A percentile compares a stretch with the other conserved stretches of the same genome.
These are phyloP conservation scores for Homalodisca vitripennis DNA, from an alignment of 1,140 invertebrate genomes.

Conservation along the genomic window DNA sequence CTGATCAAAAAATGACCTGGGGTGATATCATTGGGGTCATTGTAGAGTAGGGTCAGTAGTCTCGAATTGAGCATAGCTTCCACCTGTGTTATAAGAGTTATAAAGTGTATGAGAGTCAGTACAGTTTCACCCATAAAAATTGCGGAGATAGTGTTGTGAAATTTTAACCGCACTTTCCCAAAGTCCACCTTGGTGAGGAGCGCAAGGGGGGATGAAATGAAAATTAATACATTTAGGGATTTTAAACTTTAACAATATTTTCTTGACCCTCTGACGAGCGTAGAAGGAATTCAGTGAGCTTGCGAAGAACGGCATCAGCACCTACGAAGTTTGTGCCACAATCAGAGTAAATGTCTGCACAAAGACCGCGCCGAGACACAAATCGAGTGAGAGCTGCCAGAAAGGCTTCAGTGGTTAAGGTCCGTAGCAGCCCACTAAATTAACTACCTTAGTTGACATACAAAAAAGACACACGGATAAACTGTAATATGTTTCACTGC, in stretches of 20 bases:
- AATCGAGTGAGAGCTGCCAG: conserved; percentile 47
- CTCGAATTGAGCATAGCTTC: conserved; percentile 41
- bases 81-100: conserved; percentile 36
- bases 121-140: conserved; percentile 28
- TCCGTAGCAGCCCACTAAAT: conserved; percentile 47
- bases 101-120: conserved; percentile 45
- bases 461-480: conserved; percentile 50
- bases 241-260: background rate
- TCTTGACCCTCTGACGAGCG: background rate
- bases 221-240: conserved; percentile 42
- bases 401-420: conserved; percentile 47
- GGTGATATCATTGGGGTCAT: conserved; percentile 33
- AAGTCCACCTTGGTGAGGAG: conserved; percentile 47
- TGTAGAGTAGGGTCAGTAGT: conserved; percentile 37
- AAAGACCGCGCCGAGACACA: conserved; percentile 43
- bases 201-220: conserved; percentile 47
- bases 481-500: conserved; percentile 43
- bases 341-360: conserved; percentile 15
- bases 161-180: conserved; percentile 46
- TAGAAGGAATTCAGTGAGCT: background rate
- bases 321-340: conserved; percentile 17
- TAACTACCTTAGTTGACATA: conserved; percentile 46
- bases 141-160: conserved; percentile 39
- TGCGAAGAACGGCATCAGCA: background rate
- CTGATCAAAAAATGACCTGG: conserved; percentile 44